These are phyloP conservation scores for Trididemnum clinides DNA, from an alignment of 23 tunicate species.

Conservation along the genomic window DNA sequence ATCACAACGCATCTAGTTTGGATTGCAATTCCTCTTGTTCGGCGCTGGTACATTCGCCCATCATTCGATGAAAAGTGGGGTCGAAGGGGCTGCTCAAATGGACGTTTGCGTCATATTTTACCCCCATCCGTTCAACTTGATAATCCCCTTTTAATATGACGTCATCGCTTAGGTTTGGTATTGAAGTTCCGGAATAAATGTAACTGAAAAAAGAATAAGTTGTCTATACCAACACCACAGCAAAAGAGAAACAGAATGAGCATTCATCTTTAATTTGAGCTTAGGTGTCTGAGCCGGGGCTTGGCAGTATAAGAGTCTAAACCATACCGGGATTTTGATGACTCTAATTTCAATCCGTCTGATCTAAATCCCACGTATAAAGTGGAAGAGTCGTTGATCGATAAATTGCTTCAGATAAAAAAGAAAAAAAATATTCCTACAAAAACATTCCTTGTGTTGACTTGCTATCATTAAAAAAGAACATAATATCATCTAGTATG, in stretches of 20 bases:
- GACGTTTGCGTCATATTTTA: constrained; percentile 29
- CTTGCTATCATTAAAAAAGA: too few species aligned
- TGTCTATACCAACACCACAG: too few species aligned
- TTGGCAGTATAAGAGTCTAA: neutral
- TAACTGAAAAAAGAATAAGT: constrained; percentile 60
- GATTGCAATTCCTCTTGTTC: neutral
- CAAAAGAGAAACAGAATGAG: too few species aligned
- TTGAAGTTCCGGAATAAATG: constrained; percentile 4
- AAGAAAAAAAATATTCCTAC: too few species aligned
- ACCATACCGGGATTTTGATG: neutral
- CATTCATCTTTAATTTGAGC: too few species aligned
- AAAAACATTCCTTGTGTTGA: too few species aligned
- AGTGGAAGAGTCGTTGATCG: too few species aligned
- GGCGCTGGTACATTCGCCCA: constrained; percentile 33
- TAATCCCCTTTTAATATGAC: constrained; percentile 42
- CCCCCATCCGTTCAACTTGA: constrained; percentile 63
- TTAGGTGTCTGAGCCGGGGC: neutral
- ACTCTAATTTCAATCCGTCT: too few species aligned
- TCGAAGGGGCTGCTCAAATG: constrained; percentile 57
- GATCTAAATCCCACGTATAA: too few species aligned
- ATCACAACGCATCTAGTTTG: neutral
- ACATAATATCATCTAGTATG: too few species aligned
- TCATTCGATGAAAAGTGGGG: constrained; percentile 54
- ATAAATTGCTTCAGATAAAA: too few species aligned
- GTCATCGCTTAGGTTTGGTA: constrained; percentile 8